phyloP scores from a whole-genome alignment of 2,888 invertebrate genomes.

The Heliconius ethilla region DNA sequence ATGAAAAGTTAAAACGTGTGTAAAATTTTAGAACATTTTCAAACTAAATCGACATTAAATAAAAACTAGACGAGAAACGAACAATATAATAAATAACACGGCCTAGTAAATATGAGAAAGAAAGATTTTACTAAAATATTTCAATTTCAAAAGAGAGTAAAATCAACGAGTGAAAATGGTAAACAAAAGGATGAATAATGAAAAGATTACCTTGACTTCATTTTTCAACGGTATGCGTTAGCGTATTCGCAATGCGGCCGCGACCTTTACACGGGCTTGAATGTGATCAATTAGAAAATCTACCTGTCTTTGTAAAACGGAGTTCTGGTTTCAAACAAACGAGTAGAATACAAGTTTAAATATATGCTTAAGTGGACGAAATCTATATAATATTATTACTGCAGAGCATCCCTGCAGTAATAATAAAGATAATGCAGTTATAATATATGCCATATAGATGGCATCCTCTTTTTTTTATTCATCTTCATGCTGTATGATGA shows the following conservation, averaged over 20 bases:
- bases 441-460: no score
- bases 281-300: constrained; percentile 32
- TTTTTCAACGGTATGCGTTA: constrained; percentile 32
- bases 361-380: neutral
- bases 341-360: neutral
- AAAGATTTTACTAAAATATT: constrained; percentile 26
- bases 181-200: constrained; percentile 44
- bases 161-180: constrained; percentile 33
- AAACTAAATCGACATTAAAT: constrained; percentile 4
- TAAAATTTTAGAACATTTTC: constrained; percentile 7
- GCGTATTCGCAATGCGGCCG: constrained; percentile 33
- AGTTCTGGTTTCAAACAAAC: neutral
- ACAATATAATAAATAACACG: constrained; percentile 4
- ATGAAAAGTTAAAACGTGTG: constrained; percentile 12
- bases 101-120: constrained; percentile 10
- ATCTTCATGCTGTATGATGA: neutral
- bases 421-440: no score
- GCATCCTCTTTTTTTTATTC: neutral
- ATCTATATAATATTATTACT: neutral
- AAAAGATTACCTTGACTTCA: constrained; percentile 43
- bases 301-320: neutral
- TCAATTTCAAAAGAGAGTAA: constrained; percentile 36
- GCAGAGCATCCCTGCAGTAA: neutral
- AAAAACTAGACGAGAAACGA: neutral
- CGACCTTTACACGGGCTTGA: constrained; percentile 27